Evolutionary conservation across 2,113 vertebrate species (phyloP).

Genomic region (Thunnus thynnus): DNA sequence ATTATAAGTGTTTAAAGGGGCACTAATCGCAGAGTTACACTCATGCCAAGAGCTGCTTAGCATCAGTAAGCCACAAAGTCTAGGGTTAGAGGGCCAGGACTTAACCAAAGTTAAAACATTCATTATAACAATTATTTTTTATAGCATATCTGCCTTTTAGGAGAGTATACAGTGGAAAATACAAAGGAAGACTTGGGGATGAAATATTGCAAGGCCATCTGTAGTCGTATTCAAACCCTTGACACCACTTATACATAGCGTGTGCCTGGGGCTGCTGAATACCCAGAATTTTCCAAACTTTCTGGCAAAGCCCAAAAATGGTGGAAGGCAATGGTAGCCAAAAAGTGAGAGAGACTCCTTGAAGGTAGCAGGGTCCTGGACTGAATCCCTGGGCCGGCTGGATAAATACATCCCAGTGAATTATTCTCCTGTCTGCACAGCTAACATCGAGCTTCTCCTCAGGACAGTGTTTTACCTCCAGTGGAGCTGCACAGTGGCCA

Average conservation of each 20-base stretch:
- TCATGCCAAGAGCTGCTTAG: constrained; percentile 78
- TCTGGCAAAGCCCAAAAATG: constrained; percentile 21
- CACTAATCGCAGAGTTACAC: constrained; percentile 73
- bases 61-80: constrained; percentile 73
- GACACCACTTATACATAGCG: constrained; percentile 3
- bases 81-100: constrained; percentile 56
- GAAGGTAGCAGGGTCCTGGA: constrained; percentile 8
- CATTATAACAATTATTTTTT: constrained; percentile 77
- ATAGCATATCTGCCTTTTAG: constrained; percentile 66
- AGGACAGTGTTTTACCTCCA: constrained; percentile 7
- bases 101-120: constrained; percentile 75
- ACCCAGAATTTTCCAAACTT: constrained; percentile 35
- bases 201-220: constrained; percentile 52
- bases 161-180: constrained; percentile 67
- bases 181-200: constrained; percentile 43
- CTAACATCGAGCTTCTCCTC: neutral
- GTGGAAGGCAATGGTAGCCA: constrained; percentile 15
- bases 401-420: constrained; percentile 8
- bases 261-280: neutral
- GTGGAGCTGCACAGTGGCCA: neutral
- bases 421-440: constrained; percentile 7
- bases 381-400: neutral
- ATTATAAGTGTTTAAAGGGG: constrained; percentile 82
- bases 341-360: neutral
- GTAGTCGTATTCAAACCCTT: constrained; percentile 55